phyloP scores from a whole-genome alignment of 2,113 vertebrate genomes.

The Kryptolebias marmoratus region DNA sequence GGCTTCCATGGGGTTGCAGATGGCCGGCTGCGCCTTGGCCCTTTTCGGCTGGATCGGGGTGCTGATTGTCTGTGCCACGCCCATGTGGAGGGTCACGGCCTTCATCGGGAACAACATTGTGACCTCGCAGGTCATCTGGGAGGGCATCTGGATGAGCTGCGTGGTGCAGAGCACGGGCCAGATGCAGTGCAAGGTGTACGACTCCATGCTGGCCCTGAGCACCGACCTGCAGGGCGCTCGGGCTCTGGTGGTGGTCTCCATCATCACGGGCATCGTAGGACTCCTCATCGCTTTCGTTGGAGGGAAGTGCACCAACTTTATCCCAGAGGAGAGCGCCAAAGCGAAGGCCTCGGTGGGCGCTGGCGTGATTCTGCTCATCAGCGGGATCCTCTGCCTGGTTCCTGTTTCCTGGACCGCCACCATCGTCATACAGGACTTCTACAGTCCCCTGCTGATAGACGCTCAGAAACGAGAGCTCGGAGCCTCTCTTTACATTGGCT shows the following conservation, averaged over 20 bases:
- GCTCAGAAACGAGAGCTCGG: slow-evolving; percentile 82
- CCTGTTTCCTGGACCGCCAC: slow-evolving; percentile 88
- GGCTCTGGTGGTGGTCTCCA: slow-evolving; percentile 82
- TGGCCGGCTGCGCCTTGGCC: slow-evolving; percentile 64
- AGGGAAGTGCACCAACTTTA: slow-evolving; percentile 92
- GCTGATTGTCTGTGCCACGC: slow-evolving; percentile 58
- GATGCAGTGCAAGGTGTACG: slow-evolving; percentile 79
- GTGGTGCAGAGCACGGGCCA: slow-evolving; percentile 78
- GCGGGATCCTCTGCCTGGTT: slow-evolving; percentile 83
- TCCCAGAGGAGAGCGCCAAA: slow-evolving; percentile 83
- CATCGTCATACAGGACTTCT: slow-evolving; percentile 87
- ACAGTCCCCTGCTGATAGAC: slow-evolving; percentile 69
- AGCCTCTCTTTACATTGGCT: slow-evolving; percentile 87
- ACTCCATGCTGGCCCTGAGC: slow-evolving; percentile 73
- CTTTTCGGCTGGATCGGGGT: slow-evolving; percentile 71
- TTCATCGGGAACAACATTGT: slow-evolving; percentile 78
- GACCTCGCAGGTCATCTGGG: slow-evolving; percentile 76
- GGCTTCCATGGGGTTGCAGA: slow-evolving; percentile 74
- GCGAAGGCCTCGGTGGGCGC: slow-evolving; percentile 82
- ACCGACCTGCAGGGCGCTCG: slow-evolving; percentile 75
- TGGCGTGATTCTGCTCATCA: slow-evolving; percentile 82
- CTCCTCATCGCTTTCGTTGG: slow-evolving; percentile 43
- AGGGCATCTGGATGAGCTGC: slow-evolving; percentile 80
- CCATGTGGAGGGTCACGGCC: slow-evolving; percentile 76
- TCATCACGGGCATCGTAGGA: slow-evolving; percentile 77